Percentiles rank a stretch among this genome's conserved stretches.
Evolutionary conservation across 2,113 vertebrate genomes (phyloP).

Genomic region (Chrysemys picta): DNA sequence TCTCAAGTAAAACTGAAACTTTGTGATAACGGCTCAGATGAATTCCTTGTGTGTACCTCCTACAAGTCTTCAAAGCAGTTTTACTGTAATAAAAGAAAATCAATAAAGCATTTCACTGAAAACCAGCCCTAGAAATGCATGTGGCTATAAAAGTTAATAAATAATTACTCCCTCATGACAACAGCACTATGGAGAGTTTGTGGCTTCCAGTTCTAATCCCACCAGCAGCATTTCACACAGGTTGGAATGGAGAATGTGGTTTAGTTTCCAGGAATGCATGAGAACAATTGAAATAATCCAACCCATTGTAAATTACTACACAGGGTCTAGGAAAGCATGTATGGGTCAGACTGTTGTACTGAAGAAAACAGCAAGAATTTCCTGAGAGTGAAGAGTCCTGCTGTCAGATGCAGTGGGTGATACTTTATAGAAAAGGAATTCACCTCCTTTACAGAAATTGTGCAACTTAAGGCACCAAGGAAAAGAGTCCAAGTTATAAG

Average conservation of each 20-base stretch:
- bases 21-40: not conserved
- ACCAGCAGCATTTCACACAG: not conserved
- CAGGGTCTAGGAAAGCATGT: not conserved
- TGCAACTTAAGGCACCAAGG: not conserved
- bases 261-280: not conserved
- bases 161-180: not conserved
- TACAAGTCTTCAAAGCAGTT: not conserved
- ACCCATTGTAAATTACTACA: not conserved
- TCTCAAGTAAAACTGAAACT: not conserved
- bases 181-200: not conserved
- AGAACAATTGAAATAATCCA: not conserved
- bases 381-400: not conserved
- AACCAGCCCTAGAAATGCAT: not conserved
- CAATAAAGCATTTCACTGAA: not conserved
- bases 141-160: not conserved
- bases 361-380: not conserved
- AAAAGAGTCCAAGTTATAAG: not conserved
- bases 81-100: not conserved
- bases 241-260: too few relatives aligned
- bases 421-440: not conserved
- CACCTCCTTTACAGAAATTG: not conserved
- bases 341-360: not conserved
- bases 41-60: not conserved
- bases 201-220: not conserved
- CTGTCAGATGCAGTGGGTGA: rapidly evolving